A percentile compares a stretch with the other conserved stretches of the same genome.
Evolutionary conservation across 2,888 invertebrate species (phyloP).

Genomic region (Eristalinus aeneus): DNA sequence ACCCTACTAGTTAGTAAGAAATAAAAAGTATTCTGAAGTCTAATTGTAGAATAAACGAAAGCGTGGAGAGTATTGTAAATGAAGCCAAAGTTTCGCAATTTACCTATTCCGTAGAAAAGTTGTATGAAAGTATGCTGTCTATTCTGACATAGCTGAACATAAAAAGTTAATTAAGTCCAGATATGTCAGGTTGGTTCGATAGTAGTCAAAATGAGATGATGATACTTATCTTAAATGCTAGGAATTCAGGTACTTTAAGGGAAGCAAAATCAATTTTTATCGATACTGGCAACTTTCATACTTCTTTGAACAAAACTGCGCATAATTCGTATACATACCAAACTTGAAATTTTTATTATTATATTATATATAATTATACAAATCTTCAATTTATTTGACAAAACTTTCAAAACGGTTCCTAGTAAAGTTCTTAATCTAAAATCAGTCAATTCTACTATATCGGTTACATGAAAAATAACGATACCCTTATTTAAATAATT

Average conservation of each 20-base stretch:
- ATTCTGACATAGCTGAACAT: too few species aligned
- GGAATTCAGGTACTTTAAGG: not conserved
- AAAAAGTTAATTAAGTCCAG: too few species aligned
- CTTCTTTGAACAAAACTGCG: not conserved
- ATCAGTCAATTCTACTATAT: not conserved
- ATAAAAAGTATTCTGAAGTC: too few species aligned
- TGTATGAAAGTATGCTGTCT: too few species aligned
- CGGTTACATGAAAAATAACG: not conserved
- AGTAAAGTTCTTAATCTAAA: not conserved
- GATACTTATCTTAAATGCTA: not conserved
- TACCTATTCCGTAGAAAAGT: too few species aligned
- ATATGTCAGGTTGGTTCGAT: too few species aligned
- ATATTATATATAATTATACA: not conserved
- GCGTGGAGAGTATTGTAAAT: too few species aligned
- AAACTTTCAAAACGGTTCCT: not conserved
- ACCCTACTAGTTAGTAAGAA: too few species aligned
- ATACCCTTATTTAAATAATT: not conserved
- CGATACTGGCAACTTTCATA: not conserved
- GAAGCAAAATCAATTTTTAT: not conserved
- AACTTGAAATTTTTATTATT: not conserved
- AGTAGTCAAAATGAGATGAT: too few species aligned
- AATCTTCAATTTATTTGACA: not conserved
- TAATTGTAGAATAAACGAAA: too few species aligned
- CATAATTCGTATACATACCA: not conserved
- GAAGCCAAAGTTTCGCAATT: too few species aligned